phyloP scores from a whole-genome alignment of 2,888 invertebrate species.

The Pterobdella sp. region DNA sequence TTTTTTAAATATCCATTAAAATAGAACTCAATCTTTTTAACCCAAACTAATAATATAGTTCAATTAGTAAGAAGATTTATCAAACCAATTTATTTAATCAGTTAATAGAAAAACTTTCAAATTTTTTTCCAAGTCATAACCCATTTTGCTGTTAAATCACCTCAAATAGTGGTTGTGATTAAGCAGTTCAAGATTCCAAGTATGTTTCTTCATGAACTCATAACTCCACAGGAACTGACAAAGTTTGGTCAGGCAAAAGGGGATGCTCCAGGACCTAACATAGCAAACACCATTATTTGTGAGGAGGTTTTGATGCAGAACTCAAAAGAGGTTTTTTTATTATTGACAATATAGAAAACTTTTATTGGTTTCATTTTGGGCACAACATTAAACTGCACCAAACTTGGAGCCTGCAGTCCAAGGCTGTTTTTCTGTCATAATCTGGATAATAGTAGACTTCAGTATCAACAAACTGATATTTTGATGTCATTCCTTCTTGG shows the following conservation, averaged over 20 bases:
- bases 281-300: conserved; percentile 88
- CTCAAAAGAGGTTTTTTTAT: conserved; percentile 48
- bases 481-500: no score
- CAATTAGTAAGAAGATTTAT: background rate
- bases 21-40: background rate
- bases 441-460: background rate
- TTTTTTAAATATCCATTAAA: background rate
- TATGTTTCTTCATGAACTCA: background rate
- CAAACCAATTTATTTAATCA: background rate
- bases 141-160: background rate
- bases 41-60: background rate
- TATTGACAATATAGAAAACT: no score
- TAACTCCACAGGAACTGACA: conserved; percentile 63
- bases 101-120: background rate
- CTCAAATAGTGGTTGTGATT: background rate
- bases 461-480: background rate
- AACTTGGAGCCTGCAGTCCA: no score
- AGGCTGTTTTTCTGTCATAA: background rate
- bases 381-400: no score
- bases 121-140: background rate
- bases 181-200: background rate
- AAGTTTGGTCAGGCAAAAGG: conserved; percentile 85
- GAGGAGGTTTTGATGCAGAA: conserved; percentile 79
- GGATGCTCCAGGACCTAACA: conserved; percentile 94
- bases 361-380: no score